phyloP scores from a whole-genome alignment of 2,888 invertebrate species.

The Drosophila borealis region DNA sequence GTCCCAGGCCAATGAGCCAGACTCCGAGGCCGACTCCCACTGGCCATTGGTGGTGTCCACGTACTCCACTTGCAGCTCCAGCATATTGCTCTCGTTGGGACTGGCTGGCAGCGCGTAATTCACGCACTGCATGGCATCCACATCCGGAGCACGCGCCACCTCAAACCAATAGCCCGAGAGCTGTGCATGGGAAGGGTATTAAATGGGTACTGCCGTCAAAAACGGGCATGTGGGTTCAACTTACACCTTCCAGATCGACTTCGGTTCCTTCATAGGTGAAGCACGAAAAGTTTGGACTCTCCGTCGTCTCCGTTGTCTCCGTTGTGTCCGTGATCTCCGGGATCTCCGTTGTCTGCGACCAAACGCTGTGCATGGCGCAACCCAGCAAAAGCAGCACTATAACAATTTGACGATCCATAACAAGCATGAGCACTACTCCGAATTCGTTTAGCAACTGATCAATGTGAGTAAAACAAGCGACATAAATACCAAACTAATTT shows the following conservation, averaged over 20 bases:
- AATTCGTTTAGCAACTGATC: conserved; percentile 23
- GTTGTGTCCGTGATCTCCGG: background rate
- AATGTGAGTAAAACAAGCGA: too few species aligned
- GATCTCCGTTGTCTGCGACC: conserved; percentile 4
- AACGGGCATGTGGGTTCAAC: background rate
- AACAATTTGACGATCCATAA: conserved; percentile 20
- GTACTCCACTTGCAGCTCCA: conserved; percentile 19
- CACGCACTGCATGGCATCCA: conserved; percentile 14
- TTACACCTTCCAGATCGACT: conserved; percentile 34
- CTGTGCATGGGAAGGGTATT: conserved; percentile 6
- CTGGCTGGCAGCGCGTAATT: background rate
- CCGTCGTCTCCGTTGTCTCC: background rate
- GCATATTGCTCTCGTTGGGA: background rate
- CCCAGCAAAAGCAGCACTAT: conserved; percentile 26
- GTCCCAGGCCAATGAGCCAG: conserved; percentile 23
- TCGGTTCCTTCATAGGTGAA: background rate
- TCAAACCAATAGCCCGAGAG: conserved; percentile 39
- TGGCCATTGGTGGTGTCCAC: conserved; percentile 17
- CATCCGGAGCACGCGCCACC: conserved; percentile 5
- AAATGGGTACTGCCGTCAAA: background rate
- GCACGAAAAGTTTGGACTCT: background rate
- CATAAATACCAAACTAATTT: conserved; percentile 28
- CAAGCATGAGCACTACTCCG: background rate
- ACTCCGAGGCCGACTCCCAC: conserved; percentile 13
- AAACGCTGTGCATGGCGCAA: conserved; percentile 11